Base-by-base conservation (phyloP, 2,797 vertebrate genomes). In the Triplophysa yarkandensis region DNA sequence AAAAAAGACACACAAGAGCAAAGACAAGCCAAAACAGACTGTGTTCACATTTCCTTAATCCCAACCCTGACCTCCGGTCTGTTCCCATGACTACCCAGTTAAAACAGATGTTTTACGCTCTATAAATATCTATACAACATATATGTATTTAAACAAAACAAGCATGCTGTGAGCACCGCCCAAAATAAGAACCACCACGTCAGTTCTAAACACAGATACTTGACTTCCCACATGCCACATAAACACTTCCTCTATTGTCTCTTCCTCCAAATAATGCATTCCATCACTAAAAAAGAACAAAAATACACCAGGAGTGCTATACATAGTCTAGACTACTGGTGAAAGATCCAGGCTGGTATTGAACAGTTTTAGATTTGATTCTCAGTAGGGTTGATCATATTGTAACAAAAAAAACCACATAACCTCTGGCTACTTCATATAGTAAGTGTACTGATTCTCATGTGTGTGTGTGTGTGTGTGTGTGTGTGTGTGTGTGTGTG, bases 21-120 rank as follows among this genome's bases (percentile, higher is more conserved):
- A 54, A 54, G 11, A 57, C 5, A 27, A 46, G 6, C 48, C 0
- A 54, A 27, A 54, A 10, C 11, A 27, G 23, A 54, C 23, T 21
- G 23, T 60, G 23, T 34, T 50, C 34, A 32, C 13, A 39, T 39
- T 39, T 62, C 25, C 43, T 34, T 34, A 34, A 14, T 61, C 57
- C 21, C 62, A 63, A 67, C 54, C 60, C n/a, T 58, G 41, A 76
- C 52, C 46, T 64, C 21, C 63, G 67, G 76, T 54, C 66, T 41
- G 65, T 78, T 74, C 79, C 74, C 73, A 68, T 63, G 78, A 77
- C 73, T 43, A 32, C 54, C 57, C 1, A 30, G 68, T 48, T 36
- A 71, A 69, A 74, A 19, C 72, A 76, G 55, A 62, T 23, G 48
- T 39, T 46, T 64, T 64, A 48, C 52, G 2, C 4, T 21, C 14